These are phyloP conservation scores for Malthinus seriepunctatus DNA, from an alignment of 2,888 invertebrate species.

Conservation along the genomic window DNA sequence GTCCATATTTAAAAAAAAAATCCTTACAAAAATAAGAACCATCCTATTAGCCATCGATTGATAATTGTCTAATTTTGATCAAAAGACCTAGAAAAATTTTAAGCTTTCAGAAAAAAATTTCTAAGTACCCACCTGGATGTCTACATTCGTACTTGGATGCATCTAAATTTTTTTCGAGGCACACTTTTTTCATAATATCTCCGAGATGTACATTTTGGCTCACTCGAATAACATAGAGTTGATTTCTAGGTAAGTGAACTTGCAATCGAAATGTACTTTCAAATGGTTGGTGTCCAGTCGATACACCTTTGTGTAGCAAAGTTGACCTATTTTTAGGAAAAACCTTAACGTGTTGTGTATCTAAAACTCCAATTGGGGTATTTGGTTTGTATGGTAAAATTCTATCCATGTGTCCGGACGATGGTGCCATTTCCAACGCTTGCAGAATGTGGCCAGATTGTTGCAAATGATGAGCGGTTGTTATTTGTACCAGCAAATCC, in stretches of 20 bases:
- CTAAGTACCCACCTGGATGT: conserved; percentile 65
- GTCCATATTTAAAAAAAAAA: too few relatives aligned
- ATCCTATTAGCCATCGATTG: too few relatives aligned
- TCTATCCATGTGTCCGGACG: conserved; percentile 55
- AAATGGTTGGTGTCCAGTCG: conserved; percentile 60
- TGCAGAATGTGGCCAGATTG: conserved; percentile 69
- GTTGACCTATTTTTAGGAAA: conserved; percentile 45
- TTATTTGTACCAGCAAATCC: conserved; percentile 74
- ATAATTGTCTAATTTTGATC: too few relatives aligned
- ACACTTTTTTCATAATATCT: conserved; percentile 72
- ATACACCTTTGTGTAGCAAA: conserved; percentile 34
- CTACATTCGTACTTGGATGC: conserved; percentile 73
- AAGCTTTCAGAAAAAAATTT: not conserved
- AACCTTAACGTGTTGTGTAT: conserved; percentile 55
- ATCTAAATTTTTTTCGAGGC: conserved; percentile 77
- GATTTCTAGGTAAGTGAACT: conserved; percentile 78
- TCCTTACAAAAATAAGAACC: too few relatives aligned
- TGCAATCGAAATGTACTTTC: conserved; percentile 63
- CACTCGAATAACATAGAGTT: conserved; percentile 76
- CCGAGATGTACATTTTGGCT: conserved; percentile 70
- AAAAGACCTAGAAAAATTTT: too few relatives aligned
- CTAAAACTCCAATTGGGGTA: conserved; percentile 69
- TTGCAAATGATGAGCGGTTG: conserved; percentile 68
- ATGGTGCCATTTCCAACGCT: conserved; percentile 59
- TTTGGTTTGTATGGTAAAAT: conserved; percentile 72